phyloP scores from a whole-genome alignment of 2,113 vertebrate genomes.

The Hemiscyllium ocellatum region DNA sequence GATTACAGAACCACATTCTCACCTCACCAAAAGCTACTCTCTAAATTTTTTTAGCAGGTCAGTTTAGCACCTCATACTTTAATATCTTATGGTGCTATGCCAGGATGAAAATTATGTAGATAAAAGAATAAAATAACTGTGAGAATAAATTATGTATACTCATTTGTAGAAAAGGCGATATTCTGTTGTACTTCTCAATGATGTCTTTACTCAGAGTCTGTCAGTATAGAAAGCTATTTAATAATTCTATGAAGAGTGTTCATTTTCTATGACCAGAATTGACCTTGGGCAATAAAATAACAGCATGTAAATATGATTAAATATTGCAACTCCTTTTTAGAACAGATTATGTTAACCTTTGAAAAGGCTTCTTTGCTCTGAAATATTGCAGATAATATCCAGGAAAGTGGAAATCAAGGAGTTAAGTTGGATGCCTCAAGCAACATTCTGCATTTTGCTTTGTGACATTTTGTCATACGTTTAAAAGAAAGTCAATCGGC shows the following conservation, averaged over 20 bases:
- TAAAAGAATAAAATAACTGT: not conserved
- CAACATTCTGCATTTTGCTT: conserved; percentile 76
- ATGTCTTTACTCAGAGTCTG: not conserved
- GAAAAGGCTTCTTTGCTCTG: not conserved
- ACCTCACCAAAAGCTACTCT: not conserved
- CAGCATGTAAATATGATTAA: not conserved
- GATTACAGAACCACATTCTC: not conserved
- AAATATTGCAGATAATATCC: not conserved
- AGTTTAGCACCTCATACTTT: conserved; percentile 13
- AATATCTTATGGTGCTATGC: not conserved
- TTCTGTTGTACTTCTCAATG: not conserved
- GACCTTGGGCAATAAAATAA: not conserved
- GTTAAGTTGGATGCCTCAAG: conserved; percentile 20
- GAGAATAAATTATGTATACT: not conserved
- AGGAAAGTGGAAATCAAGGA: conserved; percentile 5
- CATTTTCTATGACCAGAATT: not conserved
- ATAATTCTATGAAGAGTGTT: not conserved
- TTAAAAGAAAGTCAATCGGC: conserved; percentile 93
- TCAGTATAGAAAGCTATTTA: not conserved
- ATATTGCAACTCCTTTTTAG: not conserved
- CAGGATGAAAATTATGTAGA: not conserved
- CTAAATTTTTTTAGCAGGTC: not conserved
- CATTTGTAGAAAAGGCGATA: not conserved
- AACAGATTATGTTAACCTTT: not conserved
- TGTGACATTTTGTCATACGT: conserved; percentile 98